Conservation (phyloP, 2,113 vertebrate species). For the Chelonoidis abingdonii region DNA sequence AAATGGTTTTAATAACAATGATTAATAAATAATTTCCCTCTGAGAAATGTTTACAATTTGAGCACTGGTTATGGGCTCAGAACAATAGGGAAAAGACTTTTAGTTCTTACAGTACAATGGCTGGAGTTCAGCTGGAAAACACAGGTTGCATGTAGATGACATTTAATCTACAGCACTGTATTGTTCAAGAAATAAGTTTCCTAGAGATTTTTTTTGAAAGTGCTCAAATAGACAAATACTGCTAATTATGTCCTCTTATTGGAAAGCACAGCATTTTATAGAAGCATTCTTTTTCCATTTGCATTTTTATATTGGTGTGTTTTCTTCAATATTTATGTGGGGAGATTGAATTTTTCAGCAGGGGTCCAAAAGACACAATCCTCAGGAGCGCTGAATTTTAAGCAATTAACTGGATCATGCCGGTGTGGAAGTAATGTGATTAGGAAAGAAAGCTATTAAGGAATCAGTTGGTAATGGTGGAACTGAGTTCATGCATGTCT, state of each 20-base stretch:
- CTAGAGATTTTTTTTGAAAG: neutral
- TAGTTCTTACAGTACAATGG: neutral
- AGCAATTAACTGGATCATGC: slow-evolving; percentile 18
- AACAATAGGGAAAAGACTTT: neutral
- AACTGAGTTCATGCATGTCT: slow-evolving; percentile 16
- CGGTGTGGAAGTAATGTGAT: neutral
- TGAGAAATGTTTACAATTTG: neutral
- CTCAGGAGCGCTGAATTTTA: slow-evolving; percentile 32
- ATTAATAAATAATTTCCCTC: neutral
- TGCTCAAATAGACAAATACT: neutral
- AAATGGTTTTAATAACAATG: neutral
- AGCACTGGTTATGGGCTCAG: neutral
- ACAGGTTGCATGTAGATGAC: neutral
- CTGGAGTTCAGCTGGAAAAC: neutral
- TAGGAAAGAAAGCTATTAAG: slow-evolving; percentile 39
- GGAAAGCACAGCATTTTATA: neutral
- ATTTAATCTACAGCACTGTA: neutral
- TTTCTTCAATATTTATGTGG: neutral
- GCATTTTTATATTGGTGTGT: neutral
- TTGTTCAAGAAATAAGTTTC: neutral
- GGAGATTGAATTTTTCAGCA: slow-evolving; percentile 27
- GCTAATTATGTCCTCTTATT: neutral
- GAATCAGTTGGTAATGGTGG: neutral
- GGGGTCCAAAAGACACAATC: slow-evolving; percentile 21
- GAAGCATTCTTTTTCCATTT: neutral